Conservation (phyloP, 2,113 vertebrate species). For the Pachycephala philippinensis region DNA sequence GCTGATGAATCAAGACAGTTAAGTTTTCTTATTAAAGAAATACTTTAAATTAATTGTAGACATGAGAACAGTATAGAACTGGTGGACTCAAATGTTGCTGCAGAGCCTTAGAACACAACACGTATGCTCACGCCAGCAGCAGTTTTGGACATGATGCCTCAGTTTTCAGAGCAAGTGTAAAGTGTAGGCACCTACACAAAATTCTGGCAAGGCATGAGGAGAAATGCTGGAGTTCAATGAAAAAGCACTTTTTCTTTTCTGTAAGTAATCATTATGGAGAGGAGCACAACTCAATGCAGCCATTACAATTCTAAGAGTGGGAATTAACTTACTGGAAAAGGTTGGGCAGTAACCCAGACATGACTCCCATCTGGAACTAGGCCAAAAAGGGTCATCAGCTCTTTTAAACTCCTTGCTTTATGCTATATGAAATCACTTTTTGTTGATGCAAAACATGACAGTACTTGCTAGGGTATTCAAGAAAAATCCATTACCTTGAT, state of each 20-base stretch:
- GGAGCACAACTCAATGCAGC: background rate
- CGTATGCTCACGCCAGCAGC: background rate
- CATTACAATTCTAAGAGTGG: background rate
- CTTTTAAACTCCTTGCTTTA: constrained; percentile 25
- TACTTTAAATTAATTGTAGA: background rate
- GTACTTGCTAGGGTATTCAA: constrained; percentile 21
- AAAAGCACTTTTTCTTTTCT: constrained; percentile 7
- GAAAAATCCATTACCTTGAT: constrained; percentile 11
- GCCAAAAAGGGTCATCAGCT: constrained; percentile 25
- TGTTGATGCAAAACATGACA: constrained; percentile 40
- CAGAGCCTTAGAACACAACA: background rate
- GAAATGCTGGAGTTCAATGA: background rate
- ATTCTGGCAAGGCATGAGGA: background rate
- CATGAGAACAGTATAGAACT: background rate
- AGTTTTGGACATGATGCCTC: background rate
- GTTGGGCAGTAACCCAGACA: constrained; percentile 14
- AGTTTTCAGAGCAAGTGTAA: background rate
- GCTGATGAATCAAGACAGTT: background rate
- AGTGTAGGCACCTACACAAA: background rate
- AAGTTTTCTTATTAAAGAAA: background rate
- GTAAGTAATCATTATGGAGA: background rate
- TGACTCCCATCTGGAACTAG: background rate
- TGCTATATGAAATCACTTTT: constrained; percentile 34
- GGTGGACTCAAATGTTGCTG: background rate
- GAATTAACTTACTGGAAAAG: constrained; percentile 44